Conservation (phyloP, 2,888 invertebrate genomes). For the Penaeus monodon region DNA sequence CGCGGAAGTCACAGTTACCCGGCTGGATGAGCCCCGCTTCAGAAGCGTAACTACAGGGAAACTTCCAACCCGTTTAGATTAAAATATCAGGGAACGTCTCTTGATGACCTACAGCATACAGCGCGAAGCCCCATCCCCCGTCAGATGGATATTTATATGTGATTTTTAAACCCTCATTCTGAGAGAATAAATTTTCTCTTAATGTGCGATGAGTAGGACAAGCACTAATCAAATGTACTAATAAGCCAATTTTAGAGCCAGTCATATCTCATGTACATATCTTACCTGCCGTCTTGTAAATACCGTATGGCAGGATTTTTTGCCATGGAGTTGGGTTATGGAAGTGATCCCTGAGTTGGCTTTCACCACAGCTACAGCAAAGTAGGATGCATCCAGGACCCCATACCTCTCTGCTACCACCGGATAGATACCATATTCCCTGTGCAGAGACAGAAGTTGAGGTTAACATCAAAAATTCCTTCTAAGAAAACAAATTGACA, state of each 20-base stretch:
- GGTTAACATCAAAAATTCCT: neutral
- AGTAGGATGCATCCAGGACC: constrained; percentile 75
- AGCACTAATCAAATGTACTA: too few relatives aligned
- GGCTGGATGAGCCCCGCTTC: constrained; percentile 72
- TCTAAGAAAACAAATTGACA: neutral
- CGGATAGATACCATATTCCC: constrained; percentile 75
- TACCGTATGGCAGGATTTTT: constrained; percentile 86
- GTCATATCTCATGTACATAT: constrained; percentile 66
- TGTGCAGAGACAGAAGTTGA: neutral
- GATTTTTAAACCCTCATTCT: too few relatives aligned
- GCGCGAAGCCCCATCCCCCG: too few relatives aligned
- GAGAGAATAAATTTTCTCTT: too few relatives aligned
- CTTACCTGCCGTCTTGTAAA: constrained; percentile 76
- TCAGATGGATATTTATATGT: too few relatives aligned
- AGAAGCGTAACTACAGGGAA: constrained; percentile 70
- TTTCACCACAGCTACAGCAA: constrained; percentile 79
- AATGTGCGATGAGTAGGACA: too few relatives aligned
- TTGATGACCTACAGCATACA: too few relatives aligned
- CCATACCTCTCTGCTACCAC: constrained; percentile 79
- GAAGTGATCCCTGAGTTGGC: constrained; percentile 74
- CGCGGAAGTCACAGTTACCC: constrained; percentile 74
- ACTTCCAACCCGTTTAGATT: constrained; percentile 70
- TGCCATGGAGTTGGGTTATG: constrained; percentile 79
- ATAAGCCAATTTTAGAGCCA: too few relatives aligned
- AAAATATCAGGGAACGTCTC: neutral